A percentile compares a stretch with the other conserved stretches of the same genome.
Conservation (phyloP, 2,113 vertebrate species). For the Eclectus roratus region DNA sequence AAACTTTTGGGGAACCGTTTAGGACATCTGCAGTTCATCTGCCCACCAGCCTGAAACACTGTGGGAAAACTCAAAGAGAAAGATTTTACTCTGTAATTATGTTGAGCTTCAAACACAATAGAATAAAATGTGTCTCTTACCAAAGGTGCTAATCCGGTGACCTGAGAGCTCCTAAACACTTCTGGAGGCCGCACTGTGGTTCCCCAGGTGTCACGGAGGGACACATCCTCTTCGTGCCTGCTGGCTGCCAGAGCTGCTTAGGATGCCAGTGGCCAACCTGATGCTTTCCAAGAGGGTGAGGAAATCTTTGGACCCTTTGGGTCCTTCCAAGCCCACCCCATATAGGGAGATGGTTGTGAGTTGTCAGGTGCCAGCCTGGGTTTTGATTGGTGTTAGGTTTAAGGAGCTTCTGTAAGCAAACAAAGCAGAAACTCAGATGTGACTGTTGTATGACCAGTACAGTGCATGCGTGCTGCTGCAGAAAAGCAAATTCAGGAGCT, state of each 20-base stretch:
- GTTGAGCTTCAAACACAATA: neutral
- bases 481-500: neutral
- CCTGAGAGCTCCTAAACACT: neutral
- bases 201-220: neutral
- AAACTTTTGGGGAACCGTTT: neutral
- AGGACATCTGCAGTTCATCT: neutral
- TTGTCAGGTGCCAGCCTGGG: neutral
- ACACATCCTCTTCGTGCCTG: neutral
- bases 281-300: neutral
- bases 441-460: neutral
- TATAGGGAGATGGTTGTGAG: neutral
- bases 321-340: neutral
- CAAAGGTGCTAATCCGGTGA: neutral
- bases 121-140: neutral
- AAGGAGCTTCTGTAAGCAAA: neutral
- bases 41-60: neutral
- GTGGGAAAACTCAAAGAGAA: neutral
- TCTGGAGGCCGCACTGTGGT: neutral
- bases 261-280: neutral
- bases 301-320: neutral
- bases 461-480: fast-evolving
- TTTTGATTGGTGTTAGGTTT: neutral
- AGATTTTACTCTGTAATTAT: neutral
- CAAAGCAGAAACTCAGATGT: neutral
- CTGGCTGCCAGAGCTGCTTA: neutral